These are phyloP conservation scores for Elephantulus edwardii DNA, from an alignment of 2,113 vertebrate genomes.

Conservation along the genomic window DNA sequence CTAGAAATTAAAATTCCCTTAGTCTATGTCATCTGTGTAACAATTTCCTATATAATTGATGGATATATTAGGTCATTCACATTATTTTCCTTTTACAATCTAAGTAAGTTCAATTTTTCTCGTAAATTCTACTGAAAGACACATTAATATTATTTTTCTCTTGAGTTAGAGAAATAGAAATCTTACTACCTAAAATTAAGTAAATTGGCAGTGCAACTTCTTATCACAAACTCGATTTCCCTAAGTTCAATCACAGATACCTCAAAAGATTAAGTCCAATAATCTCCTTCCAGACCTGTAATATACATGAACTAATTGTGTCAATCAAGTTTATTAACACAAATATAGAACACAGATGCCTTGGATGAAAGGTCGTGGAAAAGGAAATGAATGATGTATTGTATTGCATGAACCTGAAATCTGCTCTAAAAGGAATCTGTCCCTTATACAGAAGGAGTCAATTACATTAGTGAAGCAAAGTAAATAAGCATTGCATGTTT, in stretches of 20 bases:
- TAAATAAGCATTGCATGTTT: conserved; percentile 29
- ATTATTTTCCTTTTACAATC: background rate
- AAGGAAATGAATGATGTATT: background rate
- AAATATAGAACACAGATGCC: background rate
- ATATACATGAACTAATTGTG: too few relatives aligned
- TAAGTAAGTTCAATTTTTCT: conserved; percentile 19
- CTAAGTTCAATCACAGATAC: too few relatives aligned
- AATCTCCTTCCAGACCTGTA: too few relatives aligned
- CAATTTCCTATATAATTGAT: background rate
- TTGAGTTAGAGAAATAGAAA: conserved; percentile 8
- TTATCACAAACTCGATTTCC: too few relatives aligned
- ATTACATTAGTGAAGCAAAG: background rate
- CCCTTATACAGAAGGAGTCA: background rate
- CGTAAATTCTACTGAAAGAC: conserved; percentile 30
- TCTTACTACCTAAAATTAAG: conserved; percentile 26
- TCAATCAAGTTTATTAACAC: background rate
- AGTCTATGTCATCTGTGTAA: background rate
- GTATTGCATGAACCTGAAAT: conserved; percentile 7
- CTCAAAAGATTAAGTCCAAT: too few relatives aligned
- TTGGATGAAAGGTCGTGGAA: conserved; percentile 1
- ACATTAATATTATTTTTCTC: background rate
- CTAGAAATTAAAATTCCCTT: conserved; percentile 7
- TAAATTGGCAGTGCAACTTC: too few relatives aligned
- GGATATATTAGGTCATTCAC: background rate
- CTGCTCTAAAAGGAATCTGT: background rate